phyloP scores from a whole-genome alignment of 1,140 invertebrate genomes.

The Bradysia coprophila region DNA sequence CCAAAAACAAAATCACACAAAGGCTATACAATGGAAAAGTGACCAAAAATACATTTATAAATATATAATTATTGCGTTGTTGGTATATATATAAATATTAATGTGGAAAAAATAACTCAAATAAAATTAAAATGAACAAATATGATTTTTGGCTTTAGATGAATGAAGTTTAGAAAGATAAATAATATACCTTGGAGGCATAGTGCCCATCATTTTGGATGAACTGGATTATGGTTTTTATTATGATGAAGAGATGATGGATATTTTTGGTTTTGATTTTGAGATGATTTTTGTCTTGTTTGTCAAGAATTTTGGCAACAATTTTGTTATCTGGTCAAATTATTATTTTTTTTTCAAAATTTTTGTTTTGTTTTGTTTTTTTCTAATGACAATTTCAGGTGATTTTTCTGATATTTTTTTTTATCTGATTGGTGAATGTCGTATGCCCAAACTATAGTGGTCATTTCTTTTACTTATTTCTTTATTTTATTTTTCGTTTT shows the following conservation, averaged over 20 bases:
- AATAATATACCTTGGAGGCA: constrained; percentile 22
- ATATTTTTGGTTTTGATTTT: background rate
- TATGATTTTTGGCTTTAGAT: background rate
- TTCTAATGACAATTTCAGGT: constrained; percentile 5
- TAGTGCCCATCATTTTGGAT: constrained; percentile 23
- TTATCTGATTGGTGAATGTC: constrained; percentile 22
- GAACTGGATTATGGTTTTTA: constrained; percentile 1
- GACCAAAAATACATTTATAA: constrained; percentile 6
- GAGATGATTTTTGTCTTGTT: background rate
- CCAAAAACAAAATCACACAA: too few relatives aligned
- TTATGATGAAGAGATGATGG: background rate
- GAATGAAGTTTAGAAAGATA: constrained; percentile 1
- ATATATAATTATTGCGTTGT: too few relatives aligned
- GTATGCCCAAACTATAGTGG: constrained; percentile 10
- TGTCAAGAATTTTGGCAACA: background rate
- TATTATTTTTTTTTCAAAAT: too few relatives aligned
- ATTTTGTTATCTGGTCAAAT: background rate
- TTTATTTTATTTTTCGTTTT: background rate
- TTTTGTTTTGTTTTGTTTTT: background rate
- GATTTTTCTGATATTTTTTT: constrained; percentile 6
- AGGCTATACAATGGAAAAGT: constrained; percentile 4
- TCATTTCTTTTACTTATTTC: constrained; percentile 6
- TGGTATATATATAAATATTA: too few relatives aligned
- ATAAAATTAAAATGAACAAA: constrained; percentile 5
- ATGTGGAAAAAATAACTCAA: constrained; percentile 17